Conservation (phyloP, 2,888 invertebrate species). For the Nymphalis c-album region DNA sequence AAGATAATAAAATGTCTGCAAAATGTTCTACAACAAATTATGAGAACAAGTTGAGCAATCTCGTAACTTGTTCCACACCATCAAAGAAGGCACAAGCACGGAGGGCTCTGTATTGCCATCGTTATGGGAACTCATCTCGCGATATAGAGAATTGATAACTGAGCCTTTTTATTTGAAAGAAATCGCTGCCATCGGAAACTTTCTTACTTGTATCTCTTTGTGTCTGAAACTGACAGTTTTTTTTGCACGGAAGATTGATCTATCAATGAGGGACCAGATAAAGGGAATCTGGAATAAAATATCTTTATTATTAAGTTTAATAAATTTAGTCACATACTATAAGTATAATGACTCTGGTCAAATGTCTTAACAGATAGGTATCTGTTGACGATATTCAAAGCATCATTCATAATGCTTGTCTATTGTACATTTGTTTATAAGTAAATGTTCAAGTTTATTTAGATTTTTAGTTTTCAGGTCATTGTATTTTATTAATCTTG, state of each 20-base stretch:
- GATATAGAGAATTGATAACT: conserved; percentile 74
- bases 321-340: too few species aligned
- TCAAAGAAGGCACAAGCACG: conserved; percentile 37
- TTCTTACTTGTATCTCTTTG: conserved; percentile 39
- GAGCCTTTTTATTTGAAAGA: conserved; percentile 62
- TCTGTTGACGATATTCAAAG: too few species aligned
- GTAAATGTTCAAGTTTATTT: too few species aligned
- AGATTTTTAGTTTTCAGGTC: too few species aligned
- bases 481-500: too few species aligned
- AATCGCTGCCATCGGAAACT: conserved; percentile 50
- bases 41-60: neutral
- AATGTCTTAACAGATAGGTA: too few species aligned
- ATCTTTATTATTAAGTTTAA: neutral
- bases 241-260: conserved; percentile 10
- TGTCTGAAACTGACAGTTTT: conserved; percentile 41
- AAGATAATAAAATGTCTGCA: too few species aligned
- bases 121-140: conserved; percentile 75
- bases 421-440: too few species aligned
- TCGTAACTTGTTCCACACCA: conserved; percentile 43
- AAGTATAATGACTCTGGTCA: too few species aligned
- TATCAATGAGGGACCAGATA: neutral
- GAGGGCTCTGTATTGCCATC: conserved; percentile 69
- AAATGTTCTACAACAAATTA: neutral
- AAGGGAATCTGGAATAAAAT: neutral
- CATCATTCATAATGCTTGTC: too few species aligned